Base-by-base conservation (phyloP, 2,113 vertebrate genomes). In the Lophochroa leadbeateri region DNA sequence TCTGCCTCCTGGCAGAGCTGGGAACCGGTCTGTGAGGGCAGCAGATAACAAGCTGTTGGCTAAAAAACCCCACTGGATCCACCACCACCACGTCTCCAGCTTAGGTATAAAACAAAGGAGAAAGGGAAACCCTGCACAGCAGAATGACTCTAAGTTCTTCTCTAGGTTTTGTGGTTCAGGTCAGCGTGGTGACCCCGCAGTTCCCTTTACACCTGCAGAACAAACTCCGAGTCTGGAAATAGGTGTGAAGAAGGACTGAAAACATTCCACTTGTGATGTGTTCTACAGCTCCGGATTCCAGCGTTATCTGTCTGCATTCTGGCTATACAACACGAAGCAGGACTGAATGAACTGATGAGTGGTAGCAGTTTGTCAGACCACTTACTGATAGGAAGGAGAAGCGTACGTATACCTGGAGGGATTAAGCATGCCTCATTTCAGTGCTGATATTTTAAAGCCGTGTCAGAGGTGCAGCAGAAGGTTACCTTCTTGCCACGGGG, bases 391-490 rank as follows among this genome's bases (percentile, higher is more conserved):
- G 1, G 57, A 24, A 91, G 93, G 71, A 82, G 82, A n/a, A 79
- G 75, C 21, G 8, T 4, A 41, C 18, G 2, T 5, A 16, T 5
- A 16, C n/a, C 89, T 76, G 2, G 19, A n/a, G 72, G 87, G 92
- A 11, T n/a, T 18, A 2, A 55, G 46, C 94, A 60, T 8, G 55
- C 84, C 87, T 33, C 67, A 4, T 28, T 43, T 53, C 86, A 70
- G 89, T n/a, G 64, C 86, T 82, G 90, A n/a, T 21, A 46, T 25
- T 70, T 39, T 64, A 71, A 35, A 67, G 85, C 81, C 52, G 65
- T 31, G 90, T 72, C 46, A 68, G 90, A 71, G 87, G 71, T 69
- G 82, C 85, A 94, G 89, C 88, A 94, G 57, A n/a, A 91, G 94
- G 72, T 88, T 60, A 50, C 90, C 95, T 91, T 64, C 86, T 53